A percentile compares a stretch with the other conserved stretches of the same genome.
Evolutionary conservation across 2,113 vertebrate genomes (phyloP).

Genomic region (Neogobius melanostomus): DNA sequence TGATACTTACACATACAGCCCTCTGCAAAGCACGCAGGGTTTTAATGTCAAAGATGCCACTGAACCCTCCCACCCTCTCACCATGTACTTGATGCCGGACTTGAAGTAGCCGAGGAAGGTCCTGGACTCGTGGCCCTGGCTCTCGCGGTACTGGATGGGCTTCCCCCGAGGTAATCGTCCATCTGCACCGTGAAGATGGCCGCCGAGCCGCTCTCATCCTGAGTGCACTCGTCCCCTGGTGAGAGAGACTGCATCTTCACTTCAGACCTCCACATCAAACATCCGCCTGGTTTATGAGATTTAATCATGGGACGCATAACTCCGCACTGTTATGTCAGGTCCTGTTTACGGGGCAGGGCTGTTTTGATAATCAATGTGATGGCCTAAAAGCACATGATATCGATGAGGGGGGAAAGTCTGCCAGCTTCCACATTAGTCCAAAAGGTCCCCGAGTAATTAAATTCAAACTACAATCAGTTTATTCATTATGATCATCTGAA

Average conservation of each 20-base stretch:
- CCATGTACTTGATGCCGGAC: slow-evolving; percentile 95
- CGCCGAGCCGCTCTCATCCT: slow-evolving; percentile 93
- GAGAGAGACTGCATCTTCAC: slow-evolving; percentile 6
- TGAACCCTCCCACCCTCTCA: slow-evolving; percentile 41
- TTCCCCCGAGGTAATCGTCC: slow-evolving; percentile 90
- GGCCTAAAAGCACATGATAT: slow-evolving; percentile 24
- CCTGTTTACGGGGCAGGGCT: slow-evolving; percentile 26
- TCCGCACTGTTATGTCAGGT: slow-evolving; percentile 34
- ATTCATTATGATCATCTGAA: neutral
- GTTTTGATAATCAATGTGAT: slow-evolving; percentile 35
- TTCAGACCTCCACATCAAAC: neutral
- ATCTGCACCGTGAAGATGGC: slow-evolving; percentile 97
- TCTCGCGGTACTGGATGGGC: slow-evolving; percentile 92
- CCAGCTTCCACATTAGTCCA: slow-evolving; percentile 1
- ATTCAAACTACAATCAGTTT: neutral
- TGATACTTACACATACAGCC: too few species aligned
- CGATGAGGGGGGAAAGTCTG: slow-evolving; percentile 3
- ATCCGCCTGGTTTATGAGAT: neutral
- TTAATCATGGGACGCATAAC: neutral
- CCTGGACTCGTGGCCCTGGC: slow-evolving; percentile 90
- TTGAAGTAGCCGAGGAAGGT: slow-evolving; percentile 96
- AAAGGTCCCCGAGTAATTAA: neutral
- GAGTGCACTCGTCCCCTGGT: slow-evolving; percentile 87
- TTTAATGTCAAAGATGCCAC: too few species aligned
- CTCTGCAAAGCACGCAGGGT: too few species aligned